phyloP scores from a whole-genome alignment of 2,888 invertebrate genomes.

The Clitarchus hookeri region DNA sequence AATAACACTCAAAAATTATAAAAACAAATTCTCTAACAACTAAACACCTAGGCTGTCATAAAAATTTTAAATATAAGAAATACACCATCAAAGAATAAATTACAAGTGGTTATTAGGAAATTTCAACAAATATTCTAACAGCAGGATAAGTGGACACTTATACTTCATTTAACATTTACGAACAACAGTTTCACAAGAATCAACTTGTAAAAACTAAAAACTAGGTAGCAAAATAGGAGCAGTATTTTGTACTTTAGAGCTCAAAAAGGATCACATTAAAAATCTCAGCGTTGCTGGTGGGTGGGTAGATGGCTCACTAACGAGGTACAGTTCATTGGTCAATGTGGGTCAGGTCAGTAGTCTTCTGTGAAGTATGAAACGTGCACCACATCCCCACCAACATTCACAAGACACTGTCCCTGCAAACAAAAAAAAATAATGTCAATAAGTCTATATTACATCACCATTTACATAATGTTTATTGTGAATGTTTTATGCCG shows the following conservation, averaged over 20 bases:
- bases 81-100: no score
- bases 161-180: background rate
- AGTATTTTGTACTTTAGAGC: background rate
- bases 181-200: background rate
- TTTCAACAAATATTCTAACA: no score
- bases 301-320: background rate
- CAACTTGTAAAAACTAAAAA: background rate
- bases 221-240: background rate
- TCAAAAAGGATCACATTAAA: background rate
- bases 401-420: conserved; percentile 95
- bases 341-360: background rate
- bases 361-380: conserved; percentile 63
- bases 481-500: background rate
- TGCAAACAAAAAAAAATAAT: conserved; percentile 57
- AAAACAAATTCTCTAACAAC: no score
- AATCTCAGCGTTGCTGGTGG: background rate
- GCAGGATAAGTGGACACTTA: no score
- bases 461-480: background rate
- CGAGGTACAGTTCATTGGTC: background rate
- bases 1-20: no score
- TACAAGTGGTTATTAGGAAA: no score
- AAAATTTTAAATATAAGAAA: no score
- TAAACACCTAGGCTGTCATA: no score
- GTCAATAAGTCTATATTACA: background rate
- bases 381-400: conserved; percentile 92